Conservation (phyloP, 2,888 invertebrate genomes). For the Villa cingulata region DNA sequence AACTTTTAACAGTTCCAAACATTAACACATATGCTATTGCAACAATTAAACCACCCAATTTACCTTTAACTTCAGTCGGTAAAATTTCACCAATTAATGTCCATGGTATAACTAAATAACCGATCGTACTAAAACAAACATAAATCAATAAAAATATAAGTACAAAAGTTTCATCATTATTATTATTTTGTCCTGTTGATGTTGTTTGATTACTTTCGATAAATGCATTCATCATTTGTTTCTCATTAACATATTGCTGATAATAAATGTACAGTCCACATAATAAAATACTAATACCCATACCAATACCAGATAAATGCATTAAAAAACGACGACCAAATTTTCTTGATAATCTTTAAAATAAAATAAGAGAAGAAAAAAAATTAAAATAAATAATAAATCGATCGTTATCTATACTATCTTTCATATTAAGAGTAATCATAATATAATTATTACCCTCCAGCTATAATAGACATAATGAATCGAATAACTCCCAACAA, state of each 20-base stretch:
- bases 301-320: conserved; percentile 40
- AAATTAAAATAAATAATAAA: too few relatives aligned
- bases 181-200: background rate
- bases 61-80: conserved; percentile 33
- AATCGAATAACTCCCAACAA: conserved; percentile 30
- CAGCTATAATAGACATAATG: conserved; percentile 38
- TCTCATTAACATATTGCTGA: conserved; percentile 5
- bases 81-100: conserved; percentile 36
- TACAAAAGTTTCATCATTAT: conserved; percentile 27
- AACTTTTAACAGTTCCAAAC: conserved; percentile 41
- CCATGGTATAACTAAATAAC: conserved; percentile 46
- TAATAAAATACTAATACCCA: conserved; percentile 33
- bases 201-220: too few relatives aligned
- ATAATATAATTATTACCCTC: conserved; percentile 20
- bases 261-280: conserved; percentile 14
- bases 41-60: conserved; percentile 39
- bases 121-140: conserved; percentile 41
- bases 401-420: too few relatives aligned
- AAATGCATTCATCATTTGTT: conserved; percentile 6
- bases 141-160: conserved; percentile 39
- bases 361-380: background rate
- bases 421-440: too few relatives aligned
- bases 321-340: conserved; percentile 39
- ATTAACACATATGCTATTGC: conserved; percentile 41
- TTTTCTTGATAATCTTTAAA: conserved; percentile 32